A percentile compares a stretch with the other conserved stretches of the same genome.
Conservation (phyloP, 2,113 vertebrate species). For the Columbina picui region DNA sequence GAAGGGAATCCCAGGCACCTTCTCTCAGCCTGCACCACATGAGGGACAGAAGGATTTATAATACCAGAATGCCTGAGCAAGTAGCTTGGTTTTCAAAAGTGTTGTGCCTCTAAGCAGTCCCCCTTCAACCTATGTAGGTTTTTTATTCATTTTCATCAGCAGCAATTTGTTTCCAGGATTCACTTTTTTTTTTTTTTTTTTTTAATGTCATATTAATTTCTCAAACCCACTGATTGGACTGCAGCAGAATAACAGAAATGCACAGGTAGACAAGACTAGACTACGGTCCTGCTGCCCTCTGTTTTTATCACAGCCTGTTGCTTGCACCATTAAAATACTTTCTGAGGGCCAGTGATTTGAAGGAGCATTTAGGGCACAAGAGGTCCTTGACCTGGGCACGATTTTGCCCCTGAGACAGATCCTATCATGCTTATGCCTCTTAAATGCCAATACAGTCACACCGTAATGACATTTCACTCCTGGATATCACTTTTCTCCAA, state of each 20-base stretch:
- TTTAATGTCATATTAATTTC: background rate
- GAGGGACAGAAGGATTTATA: background rate
- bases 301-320: background rate
- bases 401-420: background rate
- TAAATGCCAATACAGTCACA: background rate
- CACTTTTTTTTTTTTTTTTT: background rate
- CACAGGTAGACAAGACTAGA: background rate
- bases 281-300: background rate
- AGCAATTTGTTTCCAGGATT: background rate
- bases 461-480: background rate
- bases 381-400: background rate
- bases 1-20: background rate
- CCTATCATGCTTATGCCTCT: background rate
- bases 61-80: background rate
- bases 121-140: background rate
- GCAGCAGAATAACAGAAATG: background rate
- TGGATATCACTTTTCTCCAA: background rate
- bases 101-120: background rate
- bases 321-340: background rate
- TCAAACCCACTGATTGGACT: background rate
- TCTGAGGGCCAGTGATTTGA: background rate
- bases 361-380: background rate
- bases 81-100: background rate
- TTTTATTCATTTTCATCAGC: background rate
- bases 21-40: background rate